A percentile compares a stretch with the other conserved stretches of the same genome.
phyloP scores from a whole-genome alignment of 1,140 invertebrate genomes.

The Eriosoma lanigerum region DNA sequence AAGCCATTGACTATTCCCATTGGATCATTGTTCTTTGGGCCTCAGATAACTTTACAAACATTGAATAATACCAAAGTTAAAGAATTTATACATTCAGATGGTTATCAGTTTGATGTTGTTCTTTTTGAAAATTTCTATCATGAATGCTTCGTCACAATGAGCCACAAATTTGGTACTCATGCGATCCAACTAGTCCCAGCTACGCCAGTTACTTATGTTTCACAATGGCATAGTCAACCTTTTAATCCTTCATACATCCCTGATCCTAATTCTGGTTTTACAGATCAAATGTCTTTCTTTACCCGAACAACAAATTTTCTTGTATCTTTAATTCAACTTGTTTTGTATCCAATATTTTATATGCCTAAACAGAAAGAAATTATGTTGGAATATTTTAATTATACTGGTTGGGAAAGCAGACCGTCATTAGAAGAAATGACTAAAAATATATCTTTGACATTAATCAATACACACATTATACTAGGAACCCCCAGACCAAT shows the following conservation, averaged over 20 bases:
- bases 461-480: conserved; percentile 56
- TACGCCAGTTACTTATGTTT: not conserved
- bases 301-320: conserved; percentile 1
- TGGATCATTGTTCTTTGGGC: conserved; percentile 15
- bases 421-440: conserved; percentile 54
- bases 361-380: conserved; percentile 54
- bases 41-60: not conserved
- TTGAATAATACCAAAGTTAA: conserved; percentile 36
- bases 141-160: conserved; percentile 40
- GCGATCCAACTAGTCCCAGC: conserved; percentile 27
- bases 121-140: conserved; percentile 45
- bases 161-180: conserved; percentile 53
- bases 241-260: conserved; percentile 61
- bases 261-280: conserved; percentile 54
- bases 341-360: conserved; percentile 51
- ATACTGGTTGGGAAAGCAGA: conserved; percentile 53
- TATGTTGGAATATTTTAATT: conserved; percentile 53
- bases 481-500: conserved; percentile 58
- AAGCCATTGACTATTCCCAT: conserved; percentile 1
- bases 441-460: conserved; percentile 53
- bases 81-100: conserved; percentile 37
- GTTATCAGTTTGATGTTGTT: conserved; percentile 35
- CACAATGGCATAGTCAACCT: conserved; percentile 32
- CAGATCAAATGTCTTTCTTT: conserved; percentile 17
- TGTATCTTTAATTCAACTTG: not conserved